phyloP scores from a whole-genome alignment of 23 tunicate genomes.

The Trididemnum nubilum region DNA sequence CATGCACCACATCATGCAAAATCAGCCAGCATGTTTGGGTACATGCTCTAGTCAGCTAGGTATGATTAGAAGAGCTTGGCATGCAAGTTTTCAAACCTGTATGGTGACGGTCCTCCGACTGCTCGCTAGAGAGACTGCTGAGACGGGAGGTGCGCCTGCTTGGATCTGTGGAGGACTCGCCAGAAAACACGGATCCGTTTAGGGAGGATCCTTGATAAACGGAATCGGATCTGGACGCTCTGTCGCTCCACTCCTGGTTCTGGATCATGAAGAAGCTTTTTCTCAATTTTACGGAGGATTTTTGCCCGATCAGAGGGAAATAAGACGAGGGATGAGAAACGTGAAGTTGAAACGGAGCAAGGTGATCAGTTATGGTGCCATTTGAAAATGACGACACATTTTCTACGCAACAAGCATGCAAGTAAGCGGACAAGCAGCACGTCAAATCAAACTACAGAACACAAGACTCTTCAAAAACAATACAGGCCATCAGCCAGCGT shows the following conservation, averaged over 20 bases:
- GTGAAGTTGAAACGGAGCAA: background rate
- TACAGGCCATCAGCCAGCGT: too few species aligned
- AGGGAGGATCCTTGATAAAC: background rate
- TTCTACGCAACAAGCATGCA: slow-evolving; percentile 8
- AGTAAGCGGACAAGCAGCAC: background rate
- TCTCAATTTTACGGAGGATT: background rate
- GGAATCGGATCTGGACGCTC: background rate
- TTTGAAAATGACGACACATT: background rate
- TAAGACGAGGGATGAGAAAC: background rate
- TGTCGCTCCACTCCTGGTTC: background rate
- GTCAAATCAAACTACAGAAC: too few species aligned
- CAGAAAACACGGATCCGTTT: background rate
- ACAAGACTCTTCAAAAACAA: too few species aligned
- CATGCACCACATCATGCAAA: too few species aligned
- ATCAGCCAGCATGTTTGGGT: too few species aligned
- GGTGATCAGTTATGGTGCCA: slow-evolving; percentile 1
- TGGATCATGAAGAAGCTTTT: background rate
- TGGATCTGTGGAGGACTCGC: background rate
- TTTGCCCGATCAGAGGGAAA: background rate
- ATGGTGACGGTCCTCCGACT: background rate
- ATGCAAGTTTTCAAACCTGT: too few species aligned
- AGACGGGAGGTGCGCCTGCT: background rate
- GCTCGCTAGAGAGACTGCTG: slow-evolving; percentile 5
- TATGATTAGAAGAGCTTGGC: too few species aligned
- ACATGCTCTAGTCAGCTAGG: too few species aligned